A percentile compares a stretch with the other conserved stretches of the same genome.
Conservation (phyloP, 2,888 invertebrate species). For the Prenolepis imparis region DNA sequence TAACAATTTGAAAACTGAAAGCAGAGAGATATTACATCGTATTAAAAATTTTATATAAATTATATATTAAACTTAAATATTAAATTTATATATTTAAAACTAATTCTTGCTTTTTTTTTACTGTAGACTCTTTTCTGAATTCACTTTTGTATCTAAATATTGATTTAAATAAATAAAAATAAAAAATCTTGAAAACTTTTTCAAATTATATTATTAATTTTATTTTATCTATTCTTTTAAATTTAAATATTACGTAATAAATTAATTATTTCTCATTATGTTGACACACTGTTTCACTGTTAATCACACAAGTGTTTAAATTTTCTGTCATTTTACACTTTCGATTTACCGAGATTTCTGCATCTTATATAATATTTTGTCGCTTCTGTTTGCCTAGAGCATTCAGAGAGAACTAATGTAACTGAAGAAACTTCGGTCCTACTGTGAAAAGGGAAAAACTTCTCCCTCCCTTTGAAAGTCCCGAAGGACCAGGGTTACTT, state of each 20-base stretch:
- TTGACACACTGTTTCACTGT: background rate
- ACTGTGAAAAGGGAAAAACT: background rate
- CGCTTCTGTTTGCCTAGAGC: background rate
- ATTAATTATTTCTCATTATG: background rate
- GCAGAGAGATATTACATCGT: slow-evolving; percentile 6
- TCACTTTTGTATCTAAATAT: background rate
- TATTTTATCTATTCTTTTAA: background rate
- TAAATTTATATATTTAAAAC: background rate
- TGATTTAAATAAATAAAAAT: background rate
- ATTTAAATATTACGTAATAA: background rate
- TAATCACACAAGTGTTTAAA: background rate
- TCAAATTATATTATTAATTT: background rate
- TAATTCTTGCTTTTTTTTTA: background rate
- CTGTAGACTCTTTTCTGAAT: background rate
- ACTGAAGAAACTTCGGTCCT: background rate
- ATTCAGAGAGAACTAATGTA: background rate
- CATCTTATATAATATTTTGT: background rate
- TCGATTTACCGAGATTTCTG: background rate
- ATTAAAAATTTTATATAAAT: background rate
- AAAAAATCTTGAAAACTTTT: background rate
- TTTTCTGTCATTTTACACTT: background rate
- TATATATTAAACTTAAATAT: background rate
- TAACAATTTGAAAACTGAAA: slow-evolving; percentile 65
- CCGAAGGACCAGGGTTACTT: background rate
- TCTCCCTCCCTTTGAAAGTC: slow-evolving; percentile 3